phyloP scores from a whole-genome alignment of 2,888 invertebrate genomes.

The Synanthedon myopaeformis region DNA sequence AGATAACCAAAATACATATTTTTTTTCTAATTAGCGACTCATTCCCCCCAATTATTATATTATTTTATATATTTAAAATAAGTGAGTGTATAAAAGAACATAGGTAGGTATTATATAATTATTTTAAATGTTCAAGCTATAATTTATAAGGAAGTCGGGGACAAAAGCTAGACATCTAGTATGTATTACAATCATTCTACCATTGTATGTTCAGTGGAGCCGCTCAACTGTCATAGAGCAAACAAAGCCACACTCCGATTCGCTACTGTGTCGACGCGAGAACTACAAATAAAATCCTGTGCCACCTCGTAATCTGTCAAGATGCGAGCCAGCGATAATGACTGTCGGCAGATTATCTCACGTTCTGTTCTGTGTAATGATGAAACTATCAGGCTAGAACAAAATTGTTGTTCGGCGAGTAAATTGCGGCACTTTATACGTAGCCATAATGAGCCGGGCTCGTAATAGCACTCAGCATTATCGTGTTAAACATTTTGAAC shows the following conservation, averaged over 20 bases:
- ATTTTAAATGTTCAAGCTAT: no score
- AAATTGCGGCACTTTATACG: conserved; percentile 35
- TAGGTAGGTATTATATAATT: no score
- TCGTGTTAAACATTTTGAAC: conserved; percentile 23
- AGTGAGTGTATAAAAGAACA: no score
- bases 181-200: background rate
- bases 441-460: conserved; percentile 23
- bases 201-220: background rate
- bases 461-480: conserved; percentile 28
- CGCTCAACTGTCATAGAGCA: background rate
- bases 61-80: no score
- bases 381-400: conserved; percentile 31
- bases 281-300: conserved; percentile 9
- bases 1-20: no score
- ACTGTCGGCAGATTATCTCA: conserved; percentile 25
- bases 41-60: no score
- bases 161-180: background rate
- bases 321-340: conserved; percentile 18
- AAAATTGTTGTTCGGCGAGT: conserved; percentile 24
- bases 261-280: conserved; percentile 8
- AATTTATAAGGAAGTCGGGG: no score
- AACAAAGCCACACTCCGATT: background rate
- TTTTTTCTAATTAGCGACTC: no score
- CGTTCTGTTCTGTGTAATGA: conserved; percentile 24
- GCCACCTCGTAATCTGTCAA: conserved; percentile 21